Evolutionary conservation across 1,140 invertebrate species (phyloP), one percentile per base, ranked within the genome.

Genomic region (Panulirus ornatus): DNA sequence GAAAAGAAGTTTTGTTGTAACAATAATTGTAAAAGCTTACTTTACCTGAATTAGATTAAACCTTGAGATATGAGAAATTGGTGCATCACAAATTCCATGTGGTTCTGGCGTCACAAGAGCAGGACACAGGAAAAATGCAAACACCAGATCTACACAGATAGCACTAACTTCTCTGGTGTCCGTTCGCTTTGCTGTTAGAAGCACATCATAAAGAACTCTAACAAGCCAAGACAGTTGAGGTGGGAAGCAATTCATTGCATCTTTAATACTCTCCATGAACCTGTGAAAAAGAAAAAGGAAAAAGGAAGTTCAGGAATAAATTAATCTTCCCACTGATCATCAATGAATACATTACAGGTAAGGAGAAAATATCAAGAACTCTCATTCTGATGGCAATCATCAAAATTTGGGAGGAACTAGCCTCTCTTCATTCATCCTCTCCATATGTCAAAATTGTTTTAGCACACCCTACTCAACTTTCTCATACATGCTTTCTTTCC

Each of bases 81-180:
- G 97, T 0, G 97, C 97, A 93, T 99, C 98, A 0, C 97, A 97
- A 73, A 99, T 97, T n/a, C 98, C 98, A 94, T 98, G 97, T 0
- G 97, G 96, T 94, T 99, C 98, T 0, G 99, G 98, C 94, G 99
- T 98, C 40, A 98, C 97, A 71, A 99, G 98, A 0, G 98, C 98
- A 11, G 98, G 98, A 93, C 98, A 99, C 88, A 99, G 97, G 92
- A 99, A 99, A 92, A 97, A 96, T 1, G 97, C 97, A 93, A 99
- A 98, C 16, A 99, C 96, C 30, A 99, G 94, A 93, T 99, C 98
- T 0, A 97, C 97, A 93, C 97, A 98, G 92, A 99, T 96, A 11
- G 96, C 95, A 92, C 97, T 94, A 91, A 96, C 94, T 94, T 96
- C 93, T 83, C 94, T 91, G 73, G 92, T 92, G 92, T 95, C 93